Base-by-base conservation (phyloP, 2,888 invertebrate species). In the Gnatocerus cornutus region DNA sequence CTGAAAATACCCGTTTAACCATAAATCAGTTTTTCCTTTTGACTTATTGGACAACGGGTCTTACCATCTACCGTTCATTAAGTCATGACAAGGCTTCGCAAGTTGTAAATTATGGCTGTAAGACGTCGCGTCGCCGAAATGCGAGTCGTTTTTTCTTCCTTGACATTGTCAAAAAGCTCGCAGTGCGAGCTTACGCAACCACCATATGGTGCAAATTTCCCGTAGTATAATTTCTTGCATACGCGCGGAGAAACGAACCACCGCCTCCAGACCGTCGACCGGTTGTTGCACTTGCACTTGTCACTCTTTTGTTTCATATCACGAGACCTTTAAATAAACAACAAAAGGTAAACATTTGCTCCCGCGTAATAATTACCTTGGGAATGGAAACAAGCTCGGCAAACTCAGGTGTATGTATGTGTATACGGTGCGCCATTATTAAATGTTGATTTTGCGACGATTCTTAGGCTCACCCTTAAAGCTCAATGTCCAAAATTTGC, bases 301-400 rank as follows among this genome's bases (percentile, higher is more conserved):
- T 83, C 82, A 83, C 80, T 82, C 83, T 83, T 83, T 83, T 83
- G 83, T 84, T 83, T 83, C 82, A 80, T 80, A 80, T 79, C 79
- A 74, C 81, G 77, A 81, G 81, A 81, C 81, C 80, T 79, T 77
- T 79, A 73, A 77, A 78, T 77, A 82, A 82, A 83, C 79, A 78
- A 74, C 75, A 50, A 78, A 81, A 79, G 76, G 81, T 78, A 82
- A 83, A 83, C 82, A 82, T 83, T 83, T 82, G 79, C 81, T 82
- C 79, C 81, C 75, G 80, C 79, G 80, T 82, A 82, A 83, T 83
- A 82, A 82, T 83, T 82, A 81, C 80, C 82, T 82, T 82, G 82
- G 78, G 80, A 82, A 82, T 81, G 78, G 78, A 81, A 79, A 81
- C 78, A 76, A 77, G 76, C 79, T 78, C 74, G 66, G 43, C 58